A percentile compares a stretch with the other conserved stretches of the same genome.
Evolutionary conservation across 2,797 vertebrate species (phyloP).

Genomic region (Anas flavirostris): DNA sequence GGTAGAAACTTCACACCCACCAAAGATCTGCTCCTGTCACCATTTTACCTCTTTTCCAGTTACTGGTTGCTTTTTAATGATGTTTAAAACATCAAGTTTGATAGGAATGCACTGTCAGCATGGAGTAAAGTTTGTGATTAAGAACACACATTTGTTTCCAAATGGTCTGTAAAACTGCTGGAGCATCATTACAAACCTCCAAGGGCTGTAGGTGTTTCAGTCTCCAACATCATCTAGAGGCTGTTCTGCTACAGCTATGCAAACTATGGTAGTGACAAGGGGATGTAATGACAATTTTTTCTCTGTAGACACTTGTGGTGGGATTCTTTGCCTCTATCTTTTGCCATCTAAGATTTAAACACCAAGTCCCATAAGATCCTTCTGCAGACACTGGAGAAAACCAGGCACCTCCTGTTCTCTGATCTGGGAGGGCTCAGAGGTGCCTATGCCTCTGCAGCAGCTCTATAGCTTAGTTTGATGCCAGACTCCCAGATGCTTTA

Average conservation of each 20-base stretch:
- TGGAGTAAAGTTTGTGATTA: neutral
- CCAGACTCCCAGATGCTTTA: neutral
- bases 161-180: neutral
- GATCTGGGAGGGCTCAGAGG: neutral
- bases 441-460: neutral
- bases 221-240: neutral
- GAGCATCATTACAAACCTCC: neutral
- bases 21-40: neutral
- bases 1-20: neutral
- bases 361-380: neutral
- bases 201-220: neutral
- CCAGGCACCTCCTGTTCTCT: neutral
- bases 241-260: neutral
- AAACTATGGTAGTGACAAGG: neutral
- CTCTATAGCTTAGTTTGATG: neutral
- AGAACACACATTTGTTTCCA: neutral
- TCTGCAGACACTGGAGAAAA: neutral
- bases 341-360: neutral
- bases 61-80: neutral
- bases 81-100: neutral
- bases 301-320: neutral
- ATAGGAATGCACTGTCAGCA: neutral
- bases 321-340: neutral
- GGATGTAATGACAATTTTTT: neutral
- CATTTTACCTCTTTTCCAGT: neutral